Percentiles rank a stretch among this genome's conserved stretches.
These are phyloP conservation scores for Heliconius nattereri DNA, from an alignment of 1,140 invertebrate species.

Conservation along the genomic window DNA sequence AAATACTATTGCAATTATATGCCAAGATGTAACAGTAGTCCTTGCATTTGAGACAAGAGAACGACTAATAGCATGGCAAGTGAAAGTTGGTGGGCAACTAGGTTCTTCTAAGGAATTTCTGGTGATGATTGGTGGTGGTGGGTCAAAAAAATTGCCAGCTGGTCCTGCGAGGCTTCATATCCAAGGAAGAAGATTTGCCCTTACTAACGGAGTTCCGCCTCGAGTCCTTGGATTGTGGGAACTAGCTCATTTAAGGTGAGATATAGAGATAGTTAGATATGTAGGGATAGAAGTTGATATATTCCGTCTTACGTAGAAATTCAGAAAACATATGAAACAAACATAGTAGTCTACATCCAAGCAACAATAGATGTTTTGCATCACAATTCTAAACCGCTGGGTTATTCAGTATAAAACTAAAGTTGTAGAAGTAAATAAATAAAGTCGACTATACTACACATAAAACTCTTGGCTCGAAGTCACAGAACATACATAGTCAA, in stretches of 20 bases:
- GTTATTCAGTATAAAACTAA: background rate
- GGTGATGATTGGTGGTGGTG: conserved; percentile 89
- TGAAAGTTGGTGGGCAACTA: conserved; percentile 83
- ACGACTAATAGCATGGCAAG: conserved; percentile 93
- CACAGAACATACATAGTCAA: conserved; percentile 42
- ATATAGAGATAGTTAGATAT: background rate
- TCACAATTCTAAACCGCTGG: background rate
- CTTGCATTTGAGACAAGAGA: conserved; percentile 94
- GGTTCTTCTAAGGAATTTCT: conserved; percentile 92
- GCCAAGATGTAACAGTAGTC: conserved; percentile 93
- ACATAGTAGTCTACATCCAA: background rate
- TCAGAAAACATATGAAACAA: background rate
- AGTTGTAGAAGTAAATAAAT: conserved; percentile 24
- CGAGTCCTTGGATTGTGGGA: conserved; percentile 89
- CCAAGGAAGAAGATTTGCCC: conserved; percentile 90
- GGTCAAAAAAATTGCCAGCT: conserved; percentile 82
- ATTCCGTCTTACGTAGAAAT: background rate
- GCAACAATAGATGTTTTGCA: background rate
- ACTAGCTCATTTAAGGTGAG: conserved; percentile 87
- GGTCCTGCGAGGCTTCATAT: conserved; percentile 91
- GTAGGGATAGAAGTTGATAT: too few relatives aligned
- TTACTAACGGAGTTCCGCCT: conserved; percentile 91
- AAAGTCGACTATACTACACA: conserved; percentile 31
- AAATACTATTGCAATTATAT: conserved; percentile 94
- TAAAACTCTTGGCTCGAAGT: conserved; percentile 44